phyloP scores from a whole-genome alignment of 2,113 vertebrate genomes.

The Chiloscyllium plagiosum region DNA sequence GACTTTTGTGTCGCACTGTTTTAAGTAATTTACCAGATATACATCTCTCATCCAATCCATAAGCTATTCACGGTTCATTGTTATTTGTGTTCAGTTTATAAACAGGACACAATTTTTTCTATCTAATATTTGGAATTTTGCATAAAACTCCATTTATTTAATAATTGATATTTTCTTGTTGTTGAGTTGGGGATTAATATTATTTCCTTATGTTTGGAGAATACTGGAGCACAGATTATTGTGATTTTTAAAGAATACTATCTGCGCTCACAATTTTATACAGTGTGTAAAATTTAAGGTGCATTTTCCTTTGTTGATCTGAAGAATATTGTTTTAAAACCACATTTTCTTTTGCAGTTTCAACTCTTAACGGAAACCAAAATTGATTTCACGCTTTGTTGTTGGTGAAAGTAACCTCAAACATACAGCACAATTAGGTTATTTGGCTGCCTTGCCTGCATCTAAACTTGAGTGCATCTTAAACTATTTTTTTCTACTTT shows the following conservation, averaged over 20 bases:
- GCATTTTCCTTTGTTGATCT: not conserved
- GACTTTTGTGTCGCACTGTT: too few species aligned
- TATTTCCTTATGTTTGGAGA: not conserved
- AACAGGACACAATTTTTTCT: not conserved
- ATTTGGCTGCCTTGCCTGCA: not conserved
- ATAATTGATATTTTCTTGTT: not conserved
- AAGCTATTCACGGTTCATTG: not conserved
- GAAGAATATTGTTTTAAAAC: not conserved
- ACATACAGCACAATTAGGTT: too few species aligned
- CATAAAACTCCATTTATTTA: not conserved
- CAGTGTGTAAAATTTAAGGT: too few species aligned
- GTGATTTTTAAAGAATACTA: too few species aligned
- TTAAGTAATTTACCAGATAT: too few species aligned
- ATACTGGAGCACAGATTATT: not conserved
- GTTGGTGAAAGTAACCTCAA: not conserved
- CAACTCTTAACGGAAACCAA: not conserved
- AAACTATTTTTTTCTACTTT: not conserved
- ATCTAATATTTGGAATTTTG: not conserved
- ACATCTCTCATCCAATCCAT: not conserved
- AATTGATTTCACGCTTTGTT: not conserved
- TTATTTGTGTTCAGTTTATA: not conserved
- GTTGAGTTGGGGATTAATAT: not conserved
- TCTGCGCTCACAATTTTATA: too few species aligned
- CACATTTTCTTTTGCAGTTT: not conserved
- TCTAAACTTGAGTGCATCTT: not conserved